Evolutionary conservation across 2,113 vertebrate genomes (phyloP).

Genomic region (Turnix velox): DNA sequence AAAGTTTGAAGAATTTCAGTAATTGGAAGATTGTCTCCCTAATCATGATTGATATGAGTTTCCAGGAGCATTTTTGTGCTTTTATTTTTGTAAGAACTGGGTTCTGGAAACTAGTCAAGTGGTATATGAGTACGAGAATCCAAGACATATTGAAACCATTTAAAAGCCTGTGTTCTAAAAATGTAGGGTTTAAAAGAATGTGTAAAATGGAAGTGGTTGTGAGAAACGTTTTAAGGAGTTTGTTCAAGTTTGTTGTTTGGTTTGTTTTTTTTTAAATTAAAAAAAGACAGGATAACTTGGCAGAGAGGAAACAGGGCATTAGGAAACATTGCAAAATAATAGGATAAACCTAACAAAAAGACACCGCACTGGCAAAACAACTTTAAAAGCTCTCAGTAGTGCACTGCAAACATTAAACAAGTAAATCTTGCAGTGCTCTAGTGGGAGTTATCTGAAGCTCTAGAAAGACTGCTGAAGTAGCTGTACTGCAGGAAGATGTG

Average conservation of each 20-base stretch:
- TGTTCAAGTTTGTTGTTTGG: not conserved
- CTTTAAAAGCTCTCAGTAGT: not conserved
- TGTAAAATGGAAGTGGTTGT: slow-evolving; percentile 1
- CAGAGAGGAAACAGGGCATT: not conserved
- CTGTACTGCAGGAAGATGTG: not conserved
- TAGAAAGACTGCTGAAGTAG: not conserved
- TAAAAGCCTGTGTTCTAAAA: not conserved
- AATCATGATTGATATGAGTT: not conserved
- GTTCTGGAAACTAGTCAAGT: slow-evolving; percentile 26
- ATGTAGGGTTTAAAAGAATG: slow-evolving; percentile 17
- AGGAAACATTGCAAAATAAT: not conserved
- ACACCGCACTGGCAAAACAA: not conserved
- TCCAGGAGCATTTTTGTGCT: not conserved
- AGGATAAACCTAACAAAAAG: not conserved
- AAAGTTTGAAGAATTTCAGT: not conserved
- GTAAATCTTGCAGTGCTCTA: not conserved
- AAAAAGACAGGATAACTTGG: not conserved
- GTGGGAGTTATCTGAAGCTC: not conserved
- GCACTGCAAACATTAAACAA: not conserved
- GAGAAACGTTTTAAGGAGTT: not conserved
- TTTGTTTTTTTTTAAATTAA: not conserved
- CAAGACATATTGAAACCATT: slow-evolving; percentile 35
- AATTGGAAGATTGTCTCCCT: not conserved
- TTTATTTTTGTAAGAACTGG: slow-evolving; percentile 24
- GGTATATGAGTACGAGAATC: not conserved